Percentiles rank a stretch among this genome's conserved stretches.
Conservation (phyloP, 1,140 invertebrate species). For the Cyclargus thomasi region DNA sequence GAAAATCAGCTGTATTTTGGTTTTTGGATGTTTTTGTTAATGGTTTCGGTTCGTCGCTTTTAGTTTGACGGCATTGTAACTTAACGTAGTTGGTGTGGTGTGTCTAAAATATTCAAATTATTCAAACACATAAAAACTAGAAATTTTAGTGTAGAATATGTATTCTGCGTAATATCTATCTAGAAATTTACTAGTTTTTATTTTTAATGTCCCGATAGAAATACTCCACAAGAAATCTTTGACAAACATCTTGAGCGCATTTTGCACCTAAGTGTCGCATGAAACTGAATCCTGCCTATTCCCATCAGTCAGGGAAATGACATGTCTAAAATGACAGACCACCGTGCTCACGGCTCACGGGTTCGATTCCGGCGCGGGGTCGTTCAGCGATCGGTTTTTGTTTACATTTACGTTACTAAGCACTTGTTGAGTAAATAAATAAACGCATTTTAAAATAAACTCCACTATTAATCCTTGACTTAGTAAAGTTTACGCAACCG, state of each 20-base stretch:
- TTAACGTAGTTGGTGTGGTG: too few relatives aligned
- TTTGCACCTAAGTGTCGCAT: constrained; percentile 17
- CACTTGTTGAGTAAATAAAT: constrained; percentile 71
- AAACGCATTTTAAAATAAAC: constrained; percentile 67
- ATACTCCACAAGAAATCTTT: neutral
- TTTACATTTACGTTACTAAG: constrained; percentile 67
- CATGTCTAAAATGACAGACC: constrained; percentile 33
- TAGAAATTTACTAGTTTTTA: too few relatives aligned
- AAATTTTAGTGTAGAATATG: too few relatives aligned
- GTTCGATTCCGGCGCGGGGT: constrained; percentile 44
- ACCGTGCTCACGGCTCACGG: constrained; percentile 30
- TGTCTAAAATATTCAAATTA: too few relatives aligned
- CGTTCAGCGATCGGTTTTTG: constrained; percentile 47
- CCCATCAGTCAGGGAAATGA: constrained; percentile 19
- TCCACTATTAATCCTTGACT: constrained; percentile 62
- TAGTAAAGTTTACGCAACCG: constrained; percentile 59
- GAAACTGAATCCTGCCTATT: constrained; percentile 14
- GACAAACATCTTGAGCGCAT: constrained; percentile 16
- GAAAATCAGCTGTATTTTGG: neutral
- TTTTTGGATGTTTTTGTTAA: neutral
- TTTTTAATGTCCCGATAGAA: too few relatives aligned
- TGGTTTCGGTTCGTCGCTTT: neutral
- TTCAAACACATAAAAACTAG: too few relatives aligned
- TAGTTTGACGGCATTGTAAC: neutral
- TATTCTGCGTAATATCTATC: too few relatives aligned